A percentile compares a stretch with the other conserved stretches of the same genome.
These are phyloP conservation scores for Cenopis cana DNA, from an alignment of 2,888 invertebrate species.

Conservation along the genomic window DNA sequence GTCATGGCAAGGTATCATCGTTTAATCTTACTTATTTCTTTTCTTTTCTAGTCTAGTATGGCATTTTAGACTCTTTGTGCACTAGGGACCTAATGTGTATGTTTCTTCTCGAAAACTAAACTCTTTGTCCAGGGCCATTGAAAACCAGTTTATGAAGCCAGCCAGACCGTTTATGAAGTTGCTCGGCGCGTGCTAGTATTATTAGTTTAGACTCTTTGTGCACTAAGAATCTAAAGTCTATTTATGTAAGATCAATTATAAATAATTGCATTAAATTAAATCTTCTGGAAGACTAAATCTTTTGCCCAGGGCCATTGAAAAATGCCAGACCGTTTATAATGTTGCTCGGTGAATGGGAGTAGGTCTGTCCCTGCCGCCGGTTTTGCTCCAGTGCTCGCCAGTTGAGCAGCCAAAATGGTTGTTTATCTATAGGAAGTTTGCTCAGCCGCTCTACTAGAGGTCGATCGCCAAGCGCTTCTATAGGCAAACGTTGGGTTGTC, in stretches of 20 bases:
- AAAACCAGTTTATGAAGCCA: no score
- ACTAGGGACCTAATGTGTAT: no score
- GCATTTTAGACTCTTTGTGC: no score
- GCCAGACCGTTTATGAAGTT: slow-evolving; percentile 53
- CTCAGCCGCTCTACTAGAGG: slow-evolving; percentile 84
- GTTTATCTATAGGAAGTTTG: slow-evolving; percentile 85
- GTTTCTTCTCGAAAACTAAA: not conserved
- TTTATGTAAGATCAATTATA: no score
- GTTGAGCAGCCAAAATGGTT: slow-evolving; percentile 90
- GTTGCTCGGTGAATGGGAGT: slow-evolving; percentile 55
- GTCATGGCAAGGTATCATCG: no score
- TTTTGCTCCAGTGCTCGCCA: slow-evolving; percentile 86
- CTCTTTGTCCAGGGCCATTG: not conserved
- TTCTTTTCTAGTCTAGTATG: no score
- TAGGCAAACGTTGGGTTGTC: slow-evolving; percentile 79
- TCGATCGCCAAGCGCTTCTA: slow-evolving; percentile 87
- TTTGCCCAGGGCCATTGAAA: not conserved
- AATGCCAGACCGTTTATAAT: slow-evolving; percentile 51
- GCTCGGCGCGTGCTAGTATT: slow-evolving; percentile 37
- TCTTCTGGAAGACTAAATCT: no score
- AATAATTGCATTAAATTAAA: no score
- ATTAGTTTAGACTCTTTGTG: not conserved
- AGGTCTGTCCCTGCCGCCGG: slow-evolving; percentile 66
- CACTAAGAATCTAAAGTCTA: not conserved
- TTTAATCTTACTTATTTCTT: no score